These are phyloP conservation scores for Chelonia mydas DNA, from an alignment of 2,797 vertebrate species.

Conservation along the genomic window DNA sequence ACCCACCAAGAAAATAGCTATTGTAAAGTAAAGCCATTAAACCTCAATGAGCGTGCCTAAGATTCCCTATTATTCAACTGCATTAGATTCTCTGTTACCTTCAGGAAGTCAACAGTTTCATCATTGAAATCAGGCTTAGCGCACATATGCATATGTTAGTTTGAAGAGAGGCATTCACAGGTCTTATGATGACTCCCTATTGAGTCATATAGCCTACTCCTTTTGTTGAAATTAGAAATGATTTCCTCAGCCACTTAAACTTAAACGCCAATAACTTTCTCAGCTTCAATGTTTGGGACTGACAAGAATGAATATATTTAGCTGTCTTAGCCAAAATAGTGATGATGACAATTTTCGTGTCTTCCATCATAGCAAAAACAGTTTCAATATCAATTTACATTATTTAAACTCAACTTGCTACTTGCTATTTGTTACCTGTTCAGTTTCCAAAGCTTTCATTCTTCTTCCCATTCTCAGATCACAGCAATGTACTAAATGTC, in stretches of 20 bases:
- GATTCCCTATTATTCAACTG: neutral
- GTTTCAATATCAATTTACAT: too few relatives aligned
- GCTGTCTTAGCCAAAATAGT: neutral
- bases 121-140: neutral
- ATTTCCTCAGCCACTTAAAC: neutral
- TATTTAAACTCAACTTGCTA: neutral
- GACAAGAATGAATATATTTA: neutral
- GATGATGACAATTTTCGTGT: rapidly evolving
- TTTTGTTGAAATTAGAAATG: neutral
- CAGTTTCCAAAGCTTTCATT: neutral
- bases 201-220: neutral
- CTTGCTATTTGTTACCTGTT: neutral
- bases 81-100: neutral
- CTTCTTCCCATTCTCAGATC: neutral
- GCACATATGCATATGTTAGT: neutral
- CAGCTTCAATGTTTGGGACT: neutral
- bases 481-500: neutral
- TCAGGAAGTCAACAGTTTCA: neutral
- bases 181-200: neutral
- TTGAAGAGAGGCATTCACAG: neutral
- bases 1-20: neutral
- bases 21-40: neutral
- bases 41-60: neutral
- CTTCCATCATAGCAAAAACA: neutral
- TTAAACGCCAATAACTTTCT: neutral